A percentile compares a stretch with the other conserved stretches of the same genome.
Conservation (phyloP, 2,888 invertebrate species). For the Dryomyza anilis region DNA sequence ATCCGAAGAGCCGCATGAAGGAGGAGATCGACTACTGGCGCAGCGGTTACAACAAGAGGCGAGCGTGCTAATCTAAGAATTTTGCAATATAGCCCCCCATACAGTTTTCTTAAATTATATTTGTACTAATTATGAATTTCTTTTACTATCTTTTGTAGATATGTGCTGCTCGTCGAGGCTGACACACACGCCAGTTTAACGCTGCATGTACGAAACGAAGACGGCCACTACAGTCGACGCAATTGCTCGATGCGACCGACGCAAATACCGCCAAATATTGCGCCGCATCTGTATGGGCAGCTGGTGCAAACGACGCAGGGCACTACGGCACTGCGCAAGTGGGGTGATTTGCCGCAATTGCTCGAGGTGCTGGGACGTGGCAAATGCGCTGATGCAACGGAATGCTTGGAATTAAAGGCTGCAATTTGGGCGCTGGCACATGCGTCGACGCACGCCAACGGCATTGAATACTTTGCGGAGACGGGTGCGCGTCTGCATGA, state of each 20-base stretch:
- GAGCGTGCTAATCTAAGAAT: constrained; percentile 35
- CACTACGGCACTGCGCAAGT: constrained; percentile 53
- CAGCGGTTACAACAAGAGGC: constrained; percentile 74
- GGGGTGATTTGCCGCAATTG: constrained; percentile 51
- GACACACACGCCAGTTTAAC: constrained; percentile 87
- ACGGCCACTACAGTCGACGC: constrained; percentile 75
- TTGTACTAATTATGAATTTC: constrained; percentile 13
- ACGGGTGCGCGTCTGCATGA: constrained; percentile 49
- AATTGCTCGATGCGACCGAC: constrained; percentile 67
- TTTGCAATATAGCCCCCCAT: background rate
- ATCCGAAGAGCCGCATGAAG: constrained; percentile 69
- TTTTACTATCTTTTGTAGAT: constrained; percentile 63
- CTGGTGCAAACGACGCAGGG: constrained; percentile 72
- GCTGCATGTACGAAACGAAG: constrained; percentile 78
- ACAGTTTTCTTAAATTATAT: constrained; percentile 20
- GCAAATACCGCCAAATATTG: constrained; percentile 62
- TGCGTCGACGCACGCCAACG: constrained; percentile 76
- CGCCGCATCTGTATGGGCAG: constrained; percentile 84
- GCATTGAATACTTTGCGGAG: constrained; percentile 73
- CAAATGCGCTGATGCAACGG: constrained; percentile 69
- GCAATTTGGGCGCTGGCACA: constrained; percentile 90
- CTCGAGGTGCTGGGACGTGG: constrained; percentile 59
- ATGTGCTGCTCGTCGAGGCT: constrained; percentile 88
- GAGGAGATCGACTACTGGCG: constrained; percentile 82
- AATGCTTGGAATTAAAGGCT: constrained; percentile 80